Base-by-base conservation (phyloP, 2,888 invertebrate species). In the Zootermopsis nevadensis region DNA sequence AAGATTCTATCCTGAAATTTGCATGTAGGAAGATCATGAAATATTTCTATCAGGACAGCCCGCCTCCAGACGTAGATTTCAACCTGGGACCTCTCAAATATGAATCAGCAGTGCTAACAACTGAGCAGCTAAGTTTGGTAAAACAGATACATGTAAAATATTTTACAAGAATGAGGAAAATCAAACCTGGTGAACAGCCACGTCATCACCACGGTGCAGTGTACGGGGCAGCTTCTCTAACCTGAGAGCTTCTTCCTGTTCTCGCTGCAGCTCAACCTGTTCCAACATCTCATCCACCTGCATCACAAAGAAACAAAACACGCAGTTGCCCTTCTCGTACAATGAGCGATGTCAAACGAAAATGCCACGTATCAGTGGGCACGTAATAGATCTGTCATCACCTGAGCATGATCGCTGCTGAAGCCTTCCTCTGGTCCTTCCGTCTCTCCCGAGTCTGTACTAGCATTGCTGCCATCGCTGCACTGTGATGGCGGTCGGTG, bases 361-460 rank as follows among this genome's bases (percentile, higher is more conserved):
- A 48, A 48, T 15, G 27, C 8, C 42, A 33, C 15, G 8, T 31
- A 82, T 2, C 22, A 27, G 4, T 22, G 22, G 42, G 22, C n/a
- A 55, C 10, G 31, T 38, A 38, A 7, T 38, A 10, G 4, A 33
- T 24, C 30, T 27, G 30, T 55, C 24, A 42, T 55, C 15, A 81
- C 82, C 82, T 84, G 83, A 8, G 79, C 83, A 60, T 83, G 83
- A 60, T 85, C 85, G n/a, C 81, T 69, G 72, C 66, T 82, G 66
- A 84, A 85, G 89, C 90, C 89, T 83, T 94, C 93, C 88, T 95
- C 95, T 6, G 95, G 95, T 0, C 95, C 95, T 88, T 93, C 93
- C 0, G 93, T 93, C 27, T 92, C 92, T 8, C 93, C 93, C 0
- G 93, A 93, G 2, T 86, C 87, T 30, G 85, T 35, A 74, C 86